These are phyloP conservation scores for Autographa gamma DNA, from an alignment of 2,888 invertebrate species.

Conservation along the genomic window DNA sequence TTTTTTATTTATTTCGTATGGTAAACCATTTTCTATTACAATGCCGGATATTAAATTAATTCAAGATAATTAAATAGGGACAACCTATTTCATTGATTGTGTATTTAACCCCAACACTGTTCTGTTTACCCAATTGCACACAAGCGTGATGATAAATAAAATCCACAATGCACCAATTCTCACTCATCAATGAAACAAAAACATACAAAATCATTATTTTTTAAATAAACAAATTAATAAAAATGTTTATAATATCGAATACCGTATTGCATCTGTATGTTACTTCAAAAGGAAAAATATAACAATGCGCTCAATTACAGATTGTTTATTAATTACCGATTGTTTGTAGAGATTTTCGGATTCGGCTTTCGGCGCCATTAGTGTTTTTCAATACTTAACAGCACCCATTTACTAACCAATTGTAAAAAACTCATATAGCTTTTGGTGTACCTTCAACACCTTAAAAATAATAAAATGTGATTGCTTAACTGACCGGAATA, in stretches of 20 bases:
- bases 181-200: neutral
- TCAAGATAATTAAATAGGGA: too few species aligned
- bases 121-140: neutral
- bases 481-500: too few species aligned
- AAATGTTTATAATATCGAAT: slow-evolving; percentile 14
- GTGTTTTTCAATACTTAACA: neutral
- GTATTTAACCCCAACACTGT: too few species aligned
- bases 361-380: neutral
- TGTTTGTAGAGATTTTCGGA: slow-evolving; percentile 11
- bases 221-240: neutral
- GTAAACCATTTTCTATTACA: too few species aligned
- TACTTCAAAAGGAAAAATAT: slow-evolving; percentile 35
- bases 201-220: neutral
- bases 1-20: too few species aligned
- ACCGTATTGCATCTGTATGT: slow-evolving; percentile 9
- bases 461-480: too few species aligned
- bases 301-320: slow-evolving; percentile 22
- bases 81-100: too few species aligned
- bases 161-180: neutral
- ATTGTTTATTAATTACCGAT: slow-evolving; percentile 35
- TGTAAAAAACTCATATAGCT: too few species aligned
- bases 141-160: neutral
- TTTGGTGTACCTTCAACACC: too few species aligned
- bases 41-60: too few species aligned
- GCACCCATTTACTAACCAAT: too few species aligned